Evolutionary conservation across 1,140 invertebrate genomes (phyloP).

Genomic region (Formica selysi): DNA sequence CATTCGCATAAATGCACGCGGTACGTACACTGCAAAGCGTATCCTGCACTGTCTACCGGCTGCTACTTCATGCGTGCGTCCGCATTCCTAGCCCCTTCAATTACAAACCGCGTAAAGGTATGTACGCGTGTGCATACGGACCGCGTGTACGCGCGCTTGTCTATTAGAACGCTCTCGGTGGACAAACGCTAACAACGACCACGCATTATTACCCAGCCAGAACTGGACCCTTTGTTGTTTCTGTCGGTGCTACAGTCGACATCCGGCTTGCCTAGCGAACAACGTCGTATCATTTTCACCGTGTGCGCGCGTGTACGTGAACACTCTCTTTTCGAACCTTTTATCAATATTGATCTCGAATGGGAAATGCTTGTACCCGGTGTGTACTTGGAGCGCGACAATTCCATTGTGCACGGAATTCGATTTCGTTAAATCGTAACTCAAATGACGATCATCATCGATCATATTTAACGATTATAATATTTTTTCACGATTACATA

Average conservation of each 20-base stretch:
- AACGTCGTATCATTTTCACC: background rate
- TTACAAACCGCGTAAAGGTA: slow-evolving; percentile 69
- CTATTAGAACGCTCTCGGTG: slow-evolving; percentile 77
- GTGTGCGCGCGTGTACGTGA: background rate
- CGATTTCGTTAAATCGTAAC: background rate
- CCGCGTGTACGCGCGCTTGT: slow-evolving; percentile 70
- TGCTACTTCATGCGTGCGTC: slow-evolving; percentile 81
- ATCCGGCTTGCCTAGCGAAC: background rate
- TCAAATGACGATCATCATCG: background rate
- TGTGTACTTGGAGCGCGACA: background rate
- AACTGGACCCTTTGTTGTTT: slow-evolving; percentile 67
- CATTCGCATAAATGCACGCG: slow-evolving; percentile 54
- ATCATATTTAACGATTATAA: background rate
- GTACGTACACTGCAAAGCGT: slow-evolving; percentile 58
- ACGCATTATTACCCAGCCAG: slow-evolving; percentile 75
- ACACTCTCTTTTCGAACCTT: background rate
- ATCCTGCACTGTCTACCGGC: slow-evolving; percentile 64
- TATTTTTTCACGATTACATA: background rate
- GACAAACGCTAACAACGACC: slow-evolving; percentile 69
- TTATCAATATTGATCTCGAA: slow-evolving; percentile 22
- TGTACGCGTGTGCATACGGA: no score
- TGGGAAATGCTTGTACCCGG: background rate
- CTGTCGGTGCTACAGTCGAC: slow-evolving; percentile 25
- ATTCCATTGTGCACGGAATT: background rate
- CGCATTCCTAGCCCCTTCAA: slow-evolving; percentile 82